These are phyloP conservation scores for Aethina tumida DNA, from an alignment of 1,140 invertebrate species.

Conservation along the genomic window DNA sequence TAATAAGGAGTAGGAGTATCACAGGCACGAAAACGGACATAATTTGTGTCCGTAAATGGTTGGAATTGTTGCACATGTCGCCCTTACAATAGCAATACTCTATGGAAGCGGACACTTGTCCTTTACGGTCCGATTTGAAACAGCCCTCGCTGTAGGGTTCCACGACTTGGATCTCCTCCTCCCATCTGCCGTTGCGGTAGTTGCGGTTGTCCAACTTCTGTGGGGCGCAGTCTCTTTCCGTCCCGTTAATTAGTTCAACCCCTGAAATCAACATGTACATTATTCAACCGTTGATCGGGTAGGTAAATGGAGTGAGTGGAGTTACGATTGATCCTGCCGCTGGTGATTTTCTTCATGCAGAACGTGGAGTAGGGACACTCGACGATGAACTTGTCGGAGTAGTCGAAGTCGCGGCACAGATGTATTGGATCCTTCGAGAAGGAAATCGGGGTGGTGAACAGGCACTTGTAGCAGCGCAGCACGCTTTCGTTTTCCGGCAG, in stretches of 20 bases:
- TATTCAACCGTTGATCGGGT: not conserved
- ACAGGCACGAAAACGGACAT: constrained; percentile 7
- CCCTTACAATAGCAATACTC: constrained; percentile 43
- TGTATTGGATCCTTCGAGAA: constrained; percentile 42
- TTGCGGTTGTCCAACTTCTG: constrained; percentile 55
- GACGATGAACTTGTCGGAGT: constrained; percentile 51
- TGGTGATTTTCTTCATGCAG: constrained; percentile 59
- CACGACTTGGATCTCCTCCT: constrained; percentile 46
- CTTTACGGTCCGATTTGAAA: constrained; percentile 46
- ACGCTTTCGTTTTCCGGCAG: constrained; percentile 15
- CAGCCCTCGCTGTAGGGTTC: constrained; percentile 61
- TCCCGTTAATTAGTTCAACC: constrained; percentile 50
- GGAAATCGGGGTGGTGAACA: constrained; percentile 43
- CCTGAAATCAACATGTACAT: not conserved
- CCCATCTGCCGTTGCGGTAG: constrained; percentile 49
- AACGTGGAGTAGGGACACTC: constrained; percentile 70
- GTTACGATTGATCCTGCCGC: constrained; percentile 23
- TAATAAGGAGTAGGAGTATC: too few species aligned
- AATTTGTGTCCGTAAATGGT: not conserved
- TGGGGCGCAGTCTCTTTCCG: constrained; percentile 58
- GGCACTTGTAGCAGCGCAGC: constrained; percentile 57
- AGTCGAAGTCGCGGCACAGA: constrained; percentile 62
- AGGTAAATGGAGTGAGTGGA: not conserved
- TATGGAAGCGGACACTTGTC: constrained; percentile 40
- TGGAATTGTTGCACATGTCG: constrained; percentile 36